These are phyloP conservation scores for Hassar affinis DNA, from an alignment of 2,113 vertebrate species.

Conservation along the genomic window DNA sequence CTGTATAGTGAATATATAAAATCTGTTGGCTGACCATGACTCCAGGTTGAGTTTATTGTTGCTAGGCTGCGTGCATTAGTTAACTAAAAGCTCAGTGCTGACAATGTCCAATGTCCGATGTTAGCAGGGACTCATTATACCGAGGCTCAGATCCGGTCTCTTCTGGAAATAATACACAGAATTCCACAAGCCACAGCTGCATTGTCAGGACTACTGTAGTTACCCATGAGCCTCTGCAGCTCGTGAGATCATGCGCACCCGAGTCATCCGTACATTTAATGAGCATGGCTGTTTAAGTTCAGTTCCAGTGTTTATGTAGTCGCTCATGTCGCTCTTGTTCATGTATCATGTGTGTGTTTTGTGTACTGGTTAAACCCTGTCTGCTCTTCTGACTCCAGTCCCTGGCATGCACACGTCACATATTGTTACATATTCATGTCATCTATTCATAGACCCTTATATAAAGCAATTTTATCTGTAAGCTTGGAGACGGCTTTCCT, in stretches of 20 bases:
- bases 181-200: neutral
- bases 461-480: neutral
- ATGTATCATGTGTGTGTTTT: neutral
- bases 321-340: neutral
- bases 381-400: neutral
- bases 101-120: neutral
- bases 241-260: neutral
- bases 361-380: neutral
- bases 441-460: neutral
- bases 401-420: too few species aligned
- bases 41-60: neutral
- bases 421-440: neutral
- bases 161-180: neutral
- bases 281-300: neutral
- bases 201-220: neutral
- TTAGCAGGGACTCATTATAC: neutral
- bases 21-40: neutral
- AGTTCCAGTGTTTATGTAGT: rapidly evolving
- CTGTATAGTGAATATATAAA: neutral
- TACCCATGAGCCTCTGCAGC: neutral
- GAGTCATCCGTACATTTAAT: neutral
- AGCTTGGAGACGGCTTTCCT: neutral
- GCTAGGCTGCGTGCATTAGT: neutral
- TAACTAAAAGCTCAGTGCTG: neutral
- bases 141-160: neutral